Conservation (phyloP, 1,140 invertebrate genomes). For the Epicauta chinensis region DNA sequence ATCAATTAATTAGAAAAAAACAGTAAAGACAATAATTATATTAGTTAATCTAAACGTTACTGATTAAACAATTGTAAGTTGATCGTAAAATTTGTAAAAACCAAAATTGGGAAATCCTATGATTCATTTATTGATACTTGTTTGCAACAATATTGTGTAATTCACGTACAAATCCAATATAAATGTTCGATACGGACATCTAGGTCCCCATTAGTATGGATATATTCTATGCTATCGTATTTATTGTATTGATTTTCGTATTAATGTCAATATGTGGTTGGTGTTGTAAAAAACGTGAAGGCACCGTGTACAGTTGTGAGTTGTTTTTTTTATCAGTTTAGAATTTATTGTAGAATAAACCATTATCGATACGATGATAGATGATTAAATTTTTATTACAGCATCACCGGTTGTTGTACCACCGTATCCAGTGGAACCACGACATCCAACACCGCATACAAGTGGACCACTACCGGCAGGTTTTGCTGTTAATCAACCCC, state of each 20-base stretch:
- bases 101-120: too few species aligned
- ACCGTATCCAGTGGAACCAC: constrained; percentile 11
- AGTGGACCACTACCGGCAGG: background rate
- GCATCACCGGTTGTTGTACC: constrained; percentile 10
- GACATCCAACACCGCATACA: constrained; percentile 9
- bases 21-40: too few species aligned
- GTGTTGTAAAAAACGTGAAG: constrained; percentile 30
- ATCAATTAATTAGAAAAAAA: too few species aligned
- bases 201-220: constrained; percentile 1
- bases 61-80: too few species aligned
- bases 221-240: constrained; percentile 5
- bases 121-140: too few species aligned
- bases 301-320: constrained; percentile 29
- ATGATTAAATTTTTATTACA: background rate
- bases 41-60: too few species aligned
- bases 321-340: background rate
- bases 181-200: background rate
- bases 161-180: too few species aligned
- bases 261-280: constrained; percentile 28
- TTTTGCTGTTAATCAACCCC: constrained; percentile 1
- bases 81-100: too few species aligned
- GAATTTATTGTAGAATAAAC: too few species aligned
- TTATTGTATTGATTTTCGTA: constrained; percentile 14
- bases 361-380: too few species aligned
- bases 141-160: too few species aligned